Evolutionary conservation across 92 coral and sea anemone genomes (phyloP), one percentile per base, ranked within the genome.

Genomic region (Parazoanthus swiftii): DNA sequence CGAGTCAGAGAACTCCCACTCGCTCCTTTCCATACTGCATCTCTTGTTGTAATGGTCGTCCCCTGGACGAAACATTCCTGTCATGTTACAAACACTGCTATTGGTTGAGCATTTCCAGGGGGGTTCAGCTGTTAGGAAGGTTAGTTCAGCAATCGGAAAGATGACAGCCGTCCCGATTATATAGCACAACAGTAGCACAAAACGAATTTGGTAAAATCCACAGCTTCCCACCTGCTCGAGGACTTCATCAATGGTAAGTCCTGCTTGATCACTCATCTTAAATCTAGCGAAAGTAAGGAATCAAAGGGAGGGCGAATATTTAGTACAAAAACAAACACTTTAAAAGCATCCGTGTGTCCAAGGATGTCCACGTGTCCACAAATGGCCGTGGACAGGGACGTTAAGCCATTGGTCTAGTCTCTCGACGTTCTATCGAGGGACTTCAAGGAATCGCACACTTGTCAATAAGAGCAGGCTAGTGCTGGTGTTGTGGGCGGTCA

Each of bases 1-100:
- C 26, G 93, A 92, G 36, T 85, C 76, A 18, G 91, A 81, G 54
- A 91, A 95, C 50, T 93, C 88, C 98, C 98, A 95, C 33, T 95
- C 95, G 63, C 91, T 72, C 56, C 97, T 88, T 18, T 90, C 77
- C 82, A 78, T 21, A 20, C 36, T 29, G 83, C 98, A 95, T 73
- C 98, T 78, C 70, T 79, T 74, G 33, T 80, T n/a, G 88, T 94
- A 94, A 29, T 68, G 85, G 10, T 89, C 88, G 82, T 76, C 71
- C 26, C 90, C 90, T 7, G 91, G 89, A 63, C 56, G 10, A 16
- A 90, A 86, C 33, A 91, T 87, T 14, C 92, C 95, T 36, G 90
- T 92, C 26, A 79, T 68, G 35, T 74, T 74, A 74, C 77, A 74
- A 3, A 74, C 43, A 35, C 77, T 74, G 77, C 77, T 74, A 35